A percentile compares a stretch with the other conserved stretches of the same genome.
Conservation (phyloP, 2,797 vertebrate genomes). For the Brachymystax lenok region DNA sequence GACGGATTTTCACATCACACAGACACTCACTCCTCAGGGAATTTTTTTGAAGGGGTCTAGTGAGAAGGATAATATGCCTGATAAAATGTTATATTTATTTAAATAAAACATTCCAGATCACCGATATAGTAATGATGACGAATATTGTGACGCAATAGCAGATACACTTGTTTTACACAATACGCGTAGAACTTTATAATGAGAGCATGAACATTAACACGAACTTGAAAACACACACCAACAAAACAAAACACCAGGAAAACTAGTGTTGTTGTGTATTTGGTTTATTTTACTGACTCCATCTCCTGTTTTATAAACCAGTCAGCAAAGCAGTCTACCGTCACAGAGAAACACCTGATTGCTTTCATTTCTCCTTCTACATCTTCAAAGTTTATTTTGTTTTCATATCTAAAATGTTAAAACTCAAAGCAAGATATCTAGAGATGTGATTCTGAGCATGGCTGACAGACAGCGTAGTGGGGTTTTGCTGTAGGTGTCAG, state of each 20-base stretch:
- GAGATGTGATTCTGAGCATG: constrained; percentile 50
- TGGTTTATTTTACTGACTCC: constrained; percentile 77
- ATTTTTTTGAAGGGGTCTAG: not conserved
- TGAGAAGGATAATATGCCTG: not conserved
- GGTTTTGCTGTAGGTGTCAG: not conserved
- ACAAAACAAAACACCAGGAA: constrained; percentile 2
- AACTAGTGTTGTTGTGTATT: constrained; percentile 61
- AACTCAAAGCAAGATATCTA: constrained; percentile 63
- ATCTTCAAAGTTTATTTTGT: constrained; percentile 55
- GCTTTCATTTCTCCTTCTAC: constrained; percentile 55
- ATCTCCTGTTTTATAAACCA: constrained; percentile 69
- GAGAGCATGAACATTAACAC: too few relatives aligned
- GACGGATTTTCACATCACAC: too few relatives aligned
- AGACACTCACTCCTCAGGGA: not conserved
- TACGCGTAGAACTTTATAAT: too few relatives aligned
- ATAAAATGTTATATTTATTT: not conserved
- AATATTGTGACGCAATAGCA: not conserved
- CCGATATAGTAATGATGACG: not conserved
- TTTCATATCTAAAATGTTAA: constrained; percentile 72
- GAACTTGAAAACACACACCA: not conserved
- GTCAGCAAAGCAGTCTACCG: constrained; percentile 69
- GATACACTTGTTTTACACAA: too few relatives aligned
- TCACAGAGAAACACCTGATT: constrained; percentile 75
- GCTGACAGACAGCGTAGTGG: not conserved
- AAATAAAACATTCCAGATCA: not conserved